Evolutionary conservation across 2,113 vertebrate genomes (phyloP), one percentile per base, ranked within the genome.

Genomic region (Chloropsis hardwickii): DNA sequence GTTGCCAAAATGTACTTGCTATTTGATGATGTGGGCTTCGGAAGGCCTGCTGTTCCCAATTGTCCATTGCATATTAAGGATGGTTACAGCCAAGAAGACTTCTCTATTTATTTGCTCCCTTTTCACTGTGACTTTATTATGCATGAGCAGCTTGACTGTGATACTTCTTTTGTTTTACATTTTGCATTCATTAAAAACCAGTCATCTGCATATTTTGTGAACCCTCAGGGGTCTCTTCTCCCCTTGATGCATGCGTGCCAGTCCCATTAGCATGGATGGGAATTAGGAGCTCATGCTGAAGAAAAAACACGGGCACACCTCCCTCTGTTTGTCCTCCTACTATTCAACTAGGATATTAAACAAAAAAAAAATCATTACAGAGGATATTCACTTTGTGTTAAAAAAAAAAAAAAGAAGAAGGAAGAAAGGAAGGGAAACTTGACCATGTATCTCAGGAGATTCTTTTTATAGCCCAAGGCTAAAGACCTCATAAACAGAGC

Each of bases 141-240:
- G 97, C 98, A 97, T 97, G 97, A 97, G 97, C 97, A 98, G 96
- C 97, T 97, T 96, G 97, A 97, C 97, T 95, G 92, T 60, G 94
- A 97, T 94, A 95, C 96, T 97, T 97, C 97, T 98, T 98, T 98
- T 98, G 98, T 98, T 97, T 98, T 98, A 98, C 97, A 98, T 98
- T 98, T 98, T 98, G 98, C 98, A 98, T 98, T 98, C 97, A 95
- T 98, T 98, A 98, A 98, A 98, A 98, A 98, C 97, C 98, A 98
- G 98, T 98, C 98, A 98, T 98, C 98, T 98, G 98, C 98, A 98
- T 98, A 98, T 98, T 98, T 98, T 98, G 98, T 96, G 97, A 97
- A 97, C 96, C 98, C 95, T 86, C 96, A 87, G 97, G 98, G 98
- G 97, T 98, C 97, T 98, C 83, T 95, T 97, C 97, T 97, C 97